A percentile compares a stretch with the other conserved stretches of the same genome.
phyloP scores from a whole-genome alignment of 2,113 vertebrate genomes.

The Ptychochromis oligacanthus region DNA sequence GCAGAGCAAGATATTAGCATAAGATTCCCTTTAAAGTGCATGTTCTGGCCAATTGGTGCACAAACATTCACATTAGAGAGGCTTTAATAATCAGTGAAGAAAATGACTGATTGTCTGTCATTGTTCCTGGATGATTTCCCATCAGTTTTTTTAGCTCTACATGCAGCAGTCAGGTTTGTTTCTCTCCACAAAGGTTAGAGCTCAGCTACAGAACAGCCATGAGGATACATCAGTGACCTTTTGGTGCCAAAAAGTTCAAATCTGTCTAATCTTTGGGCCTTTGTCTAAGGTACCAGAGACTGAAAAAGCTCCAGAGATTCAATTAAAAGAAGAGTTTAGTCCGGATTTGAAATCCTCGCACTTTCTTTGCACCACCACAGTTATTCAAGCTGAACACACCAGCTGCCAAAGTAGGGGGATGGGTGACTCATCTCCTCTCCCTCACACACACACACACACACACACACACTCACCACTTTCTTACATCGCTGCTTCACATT shows the following conservation, averaged over 20 bases:
- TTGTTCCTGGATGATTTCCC: background rate
- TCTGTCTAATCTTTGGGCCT: background rate
- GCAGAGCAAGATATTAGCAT: background rate
- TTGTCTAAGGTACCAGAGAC: background rate
- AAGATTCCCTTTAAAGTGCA: too few relatives aligned
- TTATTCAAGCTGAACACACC: slow-evolving; percentile 48
- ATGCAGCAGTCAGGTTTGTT: background rate
- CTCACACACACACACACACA: slow-evolving; percentile 9
- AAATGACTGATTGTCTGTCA: background rate
- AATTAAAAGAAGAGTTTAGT: background rate
- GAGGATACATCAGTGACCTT: background rate
- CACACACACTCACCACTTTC: slow-evolving; percentile 1
- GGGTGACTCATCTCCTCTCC: slow-evolving; percentile 63
- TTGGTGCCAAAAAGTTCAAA: background rate
- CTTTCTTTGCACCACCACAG: slow-evolving; percentile 10
- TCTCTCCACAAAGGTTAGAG: background rate
- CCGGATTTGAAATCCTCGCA: background rate
- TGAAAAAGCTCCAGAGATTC: background rate
- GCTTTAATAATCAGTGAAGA: background rate
- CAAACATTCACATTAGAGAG: background rate
- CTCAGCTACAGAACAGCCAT: background rate
- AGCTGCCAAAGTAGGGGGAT: slow-evolving; percentile 61
- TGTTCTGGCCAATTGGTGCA: background rate
- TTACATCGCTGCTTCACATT: slow-evolving; percentile 12
- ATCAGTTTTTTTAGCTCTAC: background rate